Evolutionary conservation across 2,888 invertebrate genomes (phyloP).

Genomic region (Drosophila macrospina): DNA sequence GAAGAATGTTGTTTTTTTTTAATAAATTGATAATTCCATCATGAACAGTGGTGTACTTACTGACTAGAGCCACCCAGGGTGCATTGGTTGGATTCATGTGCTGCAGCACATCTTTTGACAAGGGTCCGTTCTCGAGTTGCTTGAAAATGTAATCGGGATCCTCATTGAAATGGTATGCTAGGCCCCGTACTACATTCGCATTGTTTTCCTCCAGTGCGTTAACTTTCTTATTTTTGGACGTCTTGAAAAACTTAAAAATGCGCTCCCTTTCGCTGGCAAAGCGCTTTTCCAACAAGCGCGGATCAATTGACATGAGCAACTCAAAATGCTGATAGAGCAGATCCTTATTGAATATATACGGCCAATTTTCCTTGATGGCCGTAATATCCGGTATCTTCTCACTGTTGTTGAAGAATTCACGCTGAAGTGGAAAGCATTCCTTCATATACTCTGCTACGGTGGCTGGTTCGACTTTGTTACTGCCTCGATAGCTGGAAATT

Average conservation of each 20-base stretch:
- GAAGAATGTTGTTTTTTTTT: background rate
- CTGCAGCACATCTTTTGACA: conserved; percentile 62
- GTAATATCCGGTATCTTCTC: conserved; percentile 73
- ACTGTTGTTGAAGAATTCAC: conserved; percentile 72
- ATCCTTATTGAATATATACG: conserved; percentile 69
- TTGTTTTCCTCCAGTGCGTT: conserved; percentile 64
- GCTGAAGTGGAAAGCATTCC: conserved; percentile 73
- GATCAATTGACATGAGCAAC: conserved; percentile 76
- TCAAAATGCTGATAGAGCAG: conserved; percentile 72
- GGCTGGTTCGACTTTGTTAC: conserved; percentile 47
- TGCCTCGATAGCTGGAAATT: conserved; percentile 69
- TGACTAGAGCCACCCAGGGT: conserved; percentile 78
- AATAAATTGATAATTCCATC: background rate
- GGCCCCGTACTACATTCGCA: conserved; percentile 68
- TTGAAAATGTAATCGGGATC: conserved; percentile 75
- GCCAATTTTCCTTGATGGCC: conserved; percentile 72
- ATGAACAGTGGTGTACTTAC: conserved; percentile 44
- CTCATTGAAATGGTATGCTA: conserved; percentile 74
- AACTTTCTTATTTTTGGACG: conserved; percentile 71
- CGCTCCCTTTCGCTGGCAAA: conserved; percentile 63
- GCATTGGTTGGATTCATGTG: conserved; percentile 71
- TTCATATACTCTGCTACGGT: conserved; percentile 71
- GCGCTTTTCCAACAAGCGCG: conserved; percentile 61
- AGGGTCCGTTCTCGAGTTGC: conserved; percentile 59
- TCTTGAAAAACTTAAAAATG: conserved; percentile 68